Conservation (phyloP, 1,140 invertebrate genomes). For the Magallana gigas region DNA sequence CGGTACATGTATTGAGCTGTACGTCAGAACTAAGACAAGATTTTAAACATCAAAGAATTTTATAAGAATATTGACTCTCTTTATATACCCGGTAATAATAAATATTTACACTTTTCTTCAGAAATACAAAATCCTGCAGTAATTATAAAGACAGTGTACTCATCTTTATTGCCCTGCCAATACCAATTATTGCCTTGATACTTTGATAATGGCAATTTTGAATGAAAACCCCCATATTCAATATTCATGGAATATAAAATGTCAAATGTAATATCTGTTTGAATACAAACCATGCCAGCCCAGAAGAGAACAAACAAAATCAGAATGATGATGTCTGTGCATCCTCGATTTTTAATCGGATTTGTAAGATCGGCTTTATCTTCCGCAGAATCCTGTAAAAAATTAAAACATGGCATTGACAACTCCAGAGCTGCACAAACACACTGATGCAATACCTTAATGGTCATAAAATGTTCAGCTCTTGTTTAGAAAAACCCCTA, state of each 20-base stretch:
- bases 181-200: neutral
- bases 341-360: conserved; percentile 74
- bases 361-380: conserved; percentile 70
- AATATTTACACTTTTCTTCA: neutral
- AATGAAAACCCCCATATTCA: conserved; percentile 20
- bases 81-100: no score
- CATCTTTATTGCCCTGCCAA: no score
- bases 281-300: conserved; percentile 89
- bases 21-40: no score
- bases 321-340: conserved; percentile 92
- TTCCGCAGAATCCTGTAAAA: conserved; percentile 63
- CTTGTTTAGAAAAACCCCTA: neutral
- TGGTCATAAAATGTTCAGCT: neutral
- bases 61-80: no score
- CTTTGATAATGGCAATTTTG: conserved; percentile 10
- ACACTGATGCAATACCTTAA: neutral
- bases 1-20: no score
- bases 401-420: neutral
- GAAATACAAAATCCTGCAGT: neutral
- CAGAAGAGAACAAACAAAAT: conserved; percentile 91
- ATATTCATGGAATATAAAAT: conserved; percentile 2
- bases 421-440: neutral
- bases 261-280: conserved; percentile 9
- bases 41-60: no score
- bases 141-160: neutral